phyloP scores from a whole-genome alignment of 37 sponge, comb jelly and placozoan genomes.

The Bolinopsis microptera region DNA sequence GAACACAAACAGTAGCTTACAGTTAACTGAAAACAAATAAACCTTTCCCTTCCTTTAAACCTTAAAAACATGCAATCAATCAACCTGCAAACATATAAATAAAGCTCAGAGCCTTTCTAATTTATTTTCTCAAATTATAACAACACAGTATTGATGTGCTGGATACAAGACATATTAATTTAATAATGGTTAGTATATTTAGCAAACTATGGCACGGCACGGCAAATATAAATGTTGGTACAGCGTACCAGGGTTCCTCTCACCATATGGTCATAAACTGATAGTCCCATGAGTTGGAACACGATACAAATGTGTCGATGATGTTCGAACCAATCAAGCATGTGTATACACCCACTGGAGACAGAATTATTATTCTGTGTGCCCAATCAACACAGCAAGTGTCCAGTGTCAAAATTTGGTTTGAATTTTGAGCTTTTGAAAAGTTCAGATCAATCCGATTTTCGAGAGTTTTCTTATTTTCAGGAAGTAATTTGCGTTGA shows the following conservation, averaged over 20 bases:
- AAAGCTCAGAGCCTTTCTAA: too few relatives aligned
- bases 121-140: too few relatives aligned
- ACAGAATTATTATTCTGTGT: constrained; percentile 41
- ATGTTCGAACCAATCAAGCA: constrained; percentile 96
- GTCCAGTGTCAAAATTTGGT: neutral
- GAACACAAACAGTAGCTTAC: neutral
- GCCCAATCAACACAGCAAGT: neutral
- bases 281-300: constrained; percentile 92
- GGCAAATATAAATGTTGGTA: neutral
- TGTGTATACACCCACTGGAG: constrained; percentile 71
- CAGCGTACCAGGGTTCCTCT: constrained; percentile 3
- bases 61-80: neutral
- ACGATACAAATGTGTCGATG: constrained; percentile 95
- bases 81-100: neutral
- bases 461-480: too few relatives aligned
- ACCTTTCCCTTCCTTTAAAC: neutral
- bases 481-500: too few relatives aligned
- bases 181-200: too few relatives aligned
- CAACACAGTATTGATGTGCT: too few relatives aligned
- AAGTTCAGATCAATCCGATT: too few relatives aligned
- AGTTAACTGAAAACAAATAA: neutral
- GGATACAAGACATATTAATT: neutral
- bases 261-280: constrained; percentile 67
- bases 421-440: too few relatives aligned
- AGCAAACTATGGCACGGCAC: neutral